Evolutionary conservation across 2,888 invertebrate genomes (phyloP).

Genomic region (Archips crataeganus): DNA sequence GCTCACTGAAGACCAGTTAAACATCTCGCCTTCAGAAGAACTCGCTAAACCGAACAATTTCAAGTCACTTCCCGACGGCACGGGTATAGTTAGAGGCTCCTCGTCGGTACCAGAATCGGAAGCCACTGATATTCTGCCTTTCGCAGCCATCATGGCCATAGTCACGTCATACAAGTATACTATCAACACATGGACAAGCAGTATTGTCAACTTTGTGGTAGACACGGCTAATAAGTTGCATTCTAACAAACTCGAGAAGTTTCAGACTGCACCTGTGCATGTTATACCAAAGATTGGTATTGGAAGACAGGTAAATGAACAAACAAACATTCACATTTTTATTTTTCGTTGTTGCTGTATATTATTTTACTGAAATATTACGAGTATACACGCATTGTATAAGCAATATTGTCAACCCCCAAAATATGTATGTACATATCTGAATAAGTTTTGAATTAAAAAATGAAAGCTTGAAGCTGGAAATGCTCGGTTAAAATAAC

Average conservation of each 20-base stretch:
- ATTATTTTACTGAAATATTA: too few relatives aligned
- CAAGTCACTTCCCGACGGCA: conserved; percentile 84
- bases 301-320: conserved; percentile 76
- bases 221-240: conserved; percentile 76
- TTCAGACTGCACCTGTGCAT: conserved; percentile 82
- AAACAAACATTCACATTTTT: not conserved
- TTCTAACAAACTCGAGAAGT: conserved; percentile 71
- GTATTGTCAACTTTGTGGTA: conserved; percentile 86
- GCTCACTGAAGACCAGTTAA: conserved; percentile 58
- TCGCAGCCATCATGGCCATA: conserved; percentile 86
- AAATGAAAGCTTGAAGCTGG: too few relatives aligned
- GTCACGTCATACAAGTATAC: conserved; percentile 87
- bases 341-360: too few relatives aligned
- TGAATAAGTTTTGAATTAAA: too few relatives aligned
- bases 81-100: conserved; percentile 85
- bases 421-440: too few relatives aligned
- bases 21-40: conserved; percentile 78
- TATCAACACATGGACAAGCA: conserved; percentile 86
- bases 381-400: too few relatives aligned
- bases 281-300: conserved; percentile 87
- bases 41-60: conserved; percentile 86
- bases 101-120: conserved; percentile 66
- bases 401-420: too few relatives aligned
- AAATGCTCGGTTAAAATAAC: too few relatives aligned
- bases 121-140: conserved; percentile 77